Evolutionary conservation across 2,888 invertebrate genomes (phyloP).

Genomic region (Dryococelus australis): DNA sequence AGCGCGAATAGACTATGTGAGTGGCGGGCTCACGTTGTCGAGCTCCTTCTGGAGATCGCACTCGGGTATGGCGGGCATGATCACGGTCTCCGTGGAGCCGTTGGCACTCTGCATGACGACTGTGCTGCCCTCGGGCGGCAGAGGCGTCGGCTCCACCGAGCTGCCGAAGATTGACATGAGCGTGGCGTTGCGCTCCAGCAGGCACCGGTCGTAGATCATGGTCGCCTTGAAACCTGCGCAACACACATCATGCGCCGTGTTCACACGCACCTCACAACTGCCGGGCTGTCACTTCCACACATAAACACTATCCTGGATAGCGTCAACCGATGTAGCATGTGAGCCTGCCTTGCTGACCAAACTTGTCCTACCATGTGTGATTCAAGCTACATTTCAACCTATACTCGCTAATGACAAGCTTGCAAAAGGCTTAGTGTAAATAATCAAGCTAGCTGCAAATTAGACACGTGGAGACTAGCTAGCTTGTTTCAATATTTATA

Average conservation of each 20-base stretch:
- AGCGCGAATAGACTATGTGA: no score
- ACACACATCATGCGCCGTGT: neutral
- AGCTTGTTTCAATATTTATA: no score
- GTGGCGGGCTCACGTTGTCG: slow-evolving; percentile 75
- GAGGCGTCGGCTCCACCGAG: slow-evolving; percentile 58
- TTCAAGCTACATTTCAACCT: no score
- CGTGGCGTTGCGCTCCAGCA: slow-evolving; percentile 69
- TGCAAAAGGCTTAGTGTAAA: no score
- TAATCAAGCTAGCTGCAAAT: no score
- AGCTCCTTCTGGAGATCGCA: slow-evolving; percentile 87
- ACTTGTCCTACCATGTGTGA: no score
- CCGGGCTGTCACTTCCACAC: neutral
- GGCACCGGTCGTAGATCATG: slow-evolving; percentile 80
- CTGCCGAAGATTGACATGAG: slow-evolving; percentile 66
- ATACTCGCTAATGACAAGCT: no score
- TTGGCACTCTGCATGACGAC: slow-evolving; percentile 64
- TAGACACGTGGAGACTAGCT: no score
- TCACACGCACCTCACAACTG: no score
- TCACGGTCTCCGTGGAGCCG: slow-evolving; percentile 59
- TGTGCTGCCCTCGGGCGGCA: slow-evolving; percentile 66
- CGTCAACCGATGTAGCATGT: no score
- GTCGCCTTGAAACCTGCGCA: slow-evolving; percentile 81
- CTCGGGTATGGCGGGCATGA: slow-evolving; percentile 73
- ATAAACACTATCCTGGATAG: no score
- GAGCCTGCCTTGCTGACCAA: no score